phyloP scores from a whole-genome alignment of 1,140 invertebrate genomes.

The Drosophila lini region DNA sequence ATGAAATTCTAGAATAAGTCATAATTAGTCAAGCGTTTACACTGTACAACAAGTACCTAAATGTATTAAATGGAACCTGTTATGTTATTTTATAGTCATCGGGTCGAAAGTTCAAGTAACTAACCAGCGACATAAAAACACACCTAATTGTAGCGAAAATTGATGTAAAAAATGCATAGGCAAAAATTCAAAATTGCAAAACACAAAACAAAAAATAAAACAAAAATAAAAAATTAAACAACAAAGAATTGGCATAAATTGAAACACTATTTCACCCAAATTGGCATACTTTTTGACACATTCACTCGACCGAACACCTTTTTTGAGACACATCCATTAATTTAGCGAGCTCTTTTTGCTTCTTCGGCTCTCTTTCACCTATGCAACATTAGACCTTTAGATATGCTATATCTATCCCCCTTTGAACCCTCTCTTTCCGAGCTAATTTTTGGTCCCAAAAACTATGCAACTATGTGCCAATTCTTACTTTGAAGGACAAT shows the following conservation, averaged over 20 bases:
- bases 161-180: conserved; percentile 51
- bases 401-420: conserved; percentile 33
- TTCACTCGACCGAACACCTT: conserved; percentile 11
- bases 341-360: conserved; percentile 33
- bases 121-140: conserved; percentile 51
- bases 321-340: conserved; percentile 23
- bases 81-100: conserved; percentile 71
- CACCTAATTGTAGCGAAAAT: conserved; percentile 59
- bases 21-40: conserved; percentile 62
- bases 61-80: conserved; percentile 71
- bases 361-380: conserved; percentile 20
- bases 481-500: conserved; percentile 79
- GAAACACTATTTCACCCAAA: conserved; percentile 35
- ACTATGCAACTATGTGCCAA: conserved; percentile 45
- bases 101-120: conserved; percentile 63
- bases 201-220: conserved; percentile 21
- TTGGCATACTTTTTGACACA: conserved; percentile 40
- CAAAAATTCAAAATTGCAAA: conserved; percentile 45
- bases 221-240: conserved; percentile 41
- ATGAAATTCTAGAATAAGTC: conserved; percentile 66
- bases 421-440: conserved; percentile 14
- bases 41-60: conserved; percentile 59
- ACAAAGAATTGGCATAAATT: conserved; percentile 58
- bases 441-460: conserved; percentile 29
- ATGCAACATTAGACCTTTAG: conserved; percentile 27